phyloP scores from a whole-genome alignment of 2,888 invertebrate genomes.

The Synergus gifuensis region DNA sequence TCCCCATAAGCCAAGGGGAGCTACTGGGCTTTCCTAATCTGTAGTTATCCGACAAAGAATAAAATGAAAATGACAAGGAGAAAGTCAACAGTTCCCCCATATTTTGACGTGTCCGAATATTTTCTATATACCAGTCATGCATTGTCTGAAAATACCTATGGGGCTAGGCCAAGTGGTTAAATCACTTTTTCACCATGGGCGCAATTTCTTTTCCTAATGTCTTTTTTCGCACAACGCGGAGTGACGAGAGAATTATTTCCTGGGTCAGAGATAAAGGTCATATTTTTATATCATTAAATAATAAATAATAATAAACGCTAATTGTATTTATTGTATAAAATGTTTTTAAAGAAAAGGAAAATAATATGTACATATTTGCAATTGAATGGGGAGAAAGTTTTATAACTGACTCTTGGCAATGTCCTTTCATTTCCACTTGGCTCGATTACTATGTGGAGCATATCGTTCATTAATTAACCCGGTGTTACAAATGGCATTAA shows the following conservation, averaged over 20 bases:
- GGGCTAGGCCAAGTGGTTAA: not conserved
- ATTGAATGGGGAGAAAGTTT: not conserved
- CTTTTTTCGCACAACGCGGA: not conserved
- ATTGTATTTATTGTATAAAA: not conserved
- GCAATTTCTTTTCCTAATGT: constrained; percentile 16
- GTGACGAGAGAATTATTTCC: not conserved
- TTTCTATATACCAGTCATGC: constrained; percentile 25
- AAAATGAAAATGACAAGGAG: constrained; percentile 22
- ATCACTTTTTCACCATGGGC: not conserved
- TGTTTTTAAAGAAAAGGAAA: not conserved
- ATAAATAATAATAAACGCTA: not conserved
- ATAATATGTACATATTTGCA: not conserved
- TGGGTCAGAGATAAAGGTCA: not conserved
- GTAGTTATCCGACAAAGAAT: constrained; percentile 22
- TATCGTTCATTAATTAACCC: constrained; percentile 24
- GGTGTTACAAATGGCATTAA: constrained; percentile 24
- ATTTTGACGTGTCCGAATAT: constrained; percentile 12
- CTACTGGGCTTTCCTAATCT: constrained; percentile 33
- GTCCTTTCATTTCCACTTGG: constrained; percentile 15
- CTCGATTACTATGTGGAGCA: constrained; percentile 5
- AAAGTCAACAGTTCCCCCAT: not conserved
- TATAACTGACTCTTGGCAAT: not conserved
- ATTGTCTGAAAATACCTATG: constrained; percentile 18
- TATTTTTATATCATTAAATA: not conserved
- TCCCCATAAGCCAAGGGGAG: constrained; percentile 42